Evolutionary conservation across 2,113 vertebrate species (phyloP), one percentile per base, ranked within the genome.

Genomic region (Toxotes jaculatrix): DNA sequence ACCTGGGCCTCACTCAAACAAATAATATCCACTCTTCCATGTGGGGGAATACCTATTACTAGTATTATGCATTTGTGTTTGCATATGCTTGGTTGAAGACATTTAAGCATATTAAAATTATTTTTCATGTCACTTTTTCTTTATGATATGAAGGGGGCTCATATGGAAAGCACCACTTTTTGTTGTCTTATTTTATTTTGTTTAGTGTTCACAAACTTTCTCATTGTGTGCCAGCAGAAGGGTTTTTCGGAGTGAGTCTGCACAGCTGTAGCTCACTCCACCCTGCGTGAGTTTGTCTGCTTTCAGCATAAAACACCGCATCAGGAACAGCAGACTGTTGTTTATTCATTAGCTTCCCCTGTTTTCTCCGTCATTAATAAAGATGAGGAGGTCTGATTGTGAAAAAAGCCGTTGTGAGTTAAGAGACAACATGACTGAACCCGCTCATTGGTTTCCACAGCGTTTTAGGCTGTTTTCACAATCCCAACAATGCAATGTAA

Each of bases 311-410:
- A 87, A 80, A 16, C 53, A 31, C 34, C 38, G 74, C 82, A 77
- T 72, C 82, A 36, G 65, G 53, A 79, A 45, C 59, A 72, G 72
- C 14, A 68, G 14, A 69, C 55, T 81, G 74, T 77, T 88, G 79
- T 84, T 82, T 83, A 85, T 79, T 88, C 84, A 80, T 86, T 64
- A 36, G 71, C 36, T 74, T 71, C 34, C 63, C 40, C 40, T 79
- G 51, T 62, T 80, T 84, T 67, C 21, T 9, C 64, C 23, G 2
- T 75, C 77, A 77, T 81, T 82, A 88, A 90, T 85, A 82, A 84
- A 62, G 84, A 89, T 85, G 79, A 81, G 56, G 53, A 38, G 47
- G 32, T 49, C 8, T 76, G 75, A 74, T 80, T 62, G 66, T 63
- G 21, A 7, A 43, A 63, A 62, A 42, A 79, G 27, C 38, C 34